Evolutionary conservation across 2,797 vertebrate genomes (phyloP).

Genomic region (Lepidocolaptes lacrymiger): DNA sequence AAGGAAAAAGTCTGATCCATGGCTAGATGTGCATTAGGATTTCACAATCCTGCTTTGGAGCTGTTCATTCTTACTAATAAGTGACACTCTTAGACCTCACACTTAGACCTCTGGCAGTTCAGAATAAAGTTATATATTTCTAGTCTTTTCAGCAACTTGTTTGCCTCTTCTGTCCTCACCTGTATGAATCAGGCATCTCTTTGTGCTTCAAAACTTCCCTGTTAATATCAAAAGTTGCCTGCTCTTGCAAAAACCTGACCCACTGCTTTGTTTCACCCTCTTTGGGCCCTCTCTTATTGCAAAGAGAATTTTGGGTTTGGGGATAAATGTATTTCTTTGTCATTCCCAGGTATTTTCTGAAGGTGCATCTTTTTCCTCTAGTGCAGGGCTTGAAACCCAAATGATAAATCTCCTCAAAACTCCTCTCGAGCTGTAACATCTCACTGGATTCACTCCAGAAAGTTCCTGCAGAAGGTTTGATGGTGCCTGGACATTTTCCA

Average conservation of each 20-base stretch:
- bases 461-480: background rate
- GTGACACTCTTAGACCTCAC: background rate
- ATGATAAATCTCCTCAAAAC: background rate
- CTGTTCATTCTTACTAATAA: constrained; percentile 37
- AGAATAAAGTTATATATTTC: constrained; percentile 4
- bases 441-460: background rate
- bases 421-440: background rate
- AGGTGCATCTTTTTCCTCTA: background rate
- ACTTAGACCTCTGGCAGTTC: background rate
- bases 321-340: background rate
- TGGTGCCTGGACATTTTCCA: background rate
- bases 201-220: background rate
- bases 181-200: background rate
- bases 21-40: constrained; percentile 17
- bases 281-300: background rate
- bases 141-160: background rate
- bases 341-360: background rate
- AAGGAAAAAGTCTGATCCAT: constrained; percentile 54
- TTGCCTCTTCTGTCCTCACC: background rate
- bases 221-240: background rate
- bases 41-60: constrained; percentile 22
- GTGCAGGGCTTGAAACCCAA: background rate
- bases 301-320: background rate
- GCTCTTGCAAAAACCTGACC: background rate
- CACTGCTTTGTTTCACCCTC: background rate